Percentiles rank a stretch among this genome's conserved stretches.
Conservation (phyloP, 2,888 invertebrate genomes). For the Agriopis leucophaearia region DNA sequence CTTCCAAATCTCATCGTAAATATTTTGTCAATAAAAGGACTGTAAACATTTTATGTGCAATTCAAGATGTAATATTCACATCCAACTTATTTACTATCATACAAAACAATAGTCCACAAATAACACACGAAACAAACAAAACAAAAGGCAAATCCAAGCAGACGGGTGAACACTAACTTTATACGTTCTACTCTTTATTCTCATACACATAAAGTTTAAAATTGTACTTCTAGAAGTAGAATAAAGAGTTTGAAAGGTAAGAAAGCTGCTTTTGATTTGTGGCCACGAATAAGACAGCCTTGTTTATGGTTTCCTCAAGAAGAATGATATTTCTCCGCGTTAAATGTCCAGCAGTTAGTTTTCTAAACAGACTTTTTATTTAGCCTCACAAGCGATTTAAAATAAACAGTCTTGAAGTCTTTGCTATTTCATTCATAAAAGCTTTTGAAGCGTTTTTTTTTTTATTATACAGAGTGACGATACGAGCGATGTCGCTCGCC, state of each 20-base stretch:
- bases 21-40: background rate
- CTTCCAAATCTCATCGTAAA: background rate
- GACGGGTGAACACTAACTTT: conserved; percentile 47
- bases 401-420: background rate
- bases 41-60: background rate
- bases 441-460: too few species aligned
- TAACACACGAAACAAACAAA: conserved; percentile 64
- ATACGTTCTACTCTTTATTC: conserved; percentile 40
- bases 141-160: conserved; percentile 57
- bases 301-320: conserved; percentile 77
- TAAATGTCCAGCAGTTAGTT: conserved; percentile 28
- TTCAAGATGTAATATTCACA: conserved; percentile 14
- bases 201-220: conserved; percentile 36
- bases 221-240: conserved; percentile 31
- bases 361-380: conserved; percentile 34
- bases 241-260: conserved; percentile 57
- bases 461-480: too few species aligned
- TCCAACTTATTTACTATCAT: conserved; percentile 49
- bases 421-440: conserved; percentile 4
- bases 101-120: conserved; percentile 72
- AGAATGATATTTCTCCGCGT: conserved; percentile 54
- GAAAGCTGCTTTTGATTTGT: conserved; percentile 79
- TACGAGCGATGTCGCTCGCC: too few species aligned
- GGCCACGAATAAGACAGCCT: conserved; percentile 69
- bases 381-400: conserved; percentile 13